These are phyloP conservation scores for Nomada ferruginata DNA, from an alignment of 2,888 invertebrate species.

Conservation along the genomic window DNA sequence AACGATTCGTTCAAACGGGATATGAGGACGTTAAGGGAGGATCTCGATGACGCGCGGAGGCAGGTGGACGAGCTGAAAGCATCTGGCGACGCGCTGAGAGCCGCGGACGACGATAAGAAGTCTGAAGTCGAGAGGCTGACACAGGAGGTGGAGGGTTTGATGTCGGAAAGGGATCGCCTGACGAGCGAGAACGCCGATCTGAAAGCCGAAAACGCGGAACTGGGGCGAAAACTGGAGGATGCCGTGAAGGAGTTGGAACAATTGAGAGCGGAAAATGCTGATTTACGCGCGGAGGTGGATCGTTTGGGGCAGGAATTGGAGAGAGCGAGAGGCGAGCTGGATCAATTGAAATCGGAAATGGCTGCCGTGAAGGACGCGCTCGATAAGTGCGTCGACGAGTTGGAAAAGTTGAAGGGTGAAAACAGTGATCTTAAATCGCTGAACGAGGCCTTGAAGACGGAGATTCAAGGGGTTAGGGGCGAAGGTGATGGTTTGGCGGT, in stretches of 20 bases:
- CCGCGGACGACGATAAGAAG: background rate
- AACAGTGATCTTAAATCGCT: constrained; percentile 57
- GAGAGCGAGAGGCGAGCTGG: constrained; percentile 23
- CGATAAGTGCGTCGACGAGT: constrained; percentile 45
- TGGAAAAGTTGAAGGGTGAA: constrained; percentile 56
- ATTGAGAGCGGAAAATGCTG: constrained; percentile 41
- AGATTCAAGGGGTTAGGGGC: constrained; percentile 41
- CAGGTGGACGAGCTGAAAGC: constrained; percentile 10
- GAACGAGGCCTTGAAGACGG: constrained; percentile 44
- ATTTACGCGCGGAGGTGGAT: constrained; percentile 42
- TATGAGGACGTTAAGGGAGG: constrained; percentile 26
- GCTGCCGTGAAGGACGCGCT: constrained; percentile 45
- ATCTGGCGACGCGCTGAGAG: constrained; percentile 11
- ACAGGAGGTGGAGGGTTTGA: background rate
- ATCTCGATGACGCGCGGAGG: constrained; percentile 26
- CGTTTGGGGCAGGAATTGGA: constrained; percentile 43
- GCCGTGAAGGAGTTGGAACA: constrained; percentile 27
- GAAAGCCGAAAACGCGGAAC: constrained; percentile 34
- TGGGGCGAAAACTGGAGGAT: constrained; percentile 56
- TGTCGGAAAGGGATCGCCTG: constrained; percentile 25
- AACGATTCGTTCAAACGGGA: constrained; percentile 49
- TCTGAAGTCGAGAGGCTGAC: constrained; percentile 41
- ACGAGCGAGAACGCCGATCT: constrained; percentile 34
- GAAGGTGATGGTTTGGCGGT: constrained; percentile 30
- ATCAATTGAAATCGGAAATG: constrained; percentile 50